A percentile compares a stretch with the other conserved stretches of the same genome.
Evolutionary conservation across 2,797 vertebrate species (phyloP).

Genomic region (Acanthurus lineatus): DNA sequence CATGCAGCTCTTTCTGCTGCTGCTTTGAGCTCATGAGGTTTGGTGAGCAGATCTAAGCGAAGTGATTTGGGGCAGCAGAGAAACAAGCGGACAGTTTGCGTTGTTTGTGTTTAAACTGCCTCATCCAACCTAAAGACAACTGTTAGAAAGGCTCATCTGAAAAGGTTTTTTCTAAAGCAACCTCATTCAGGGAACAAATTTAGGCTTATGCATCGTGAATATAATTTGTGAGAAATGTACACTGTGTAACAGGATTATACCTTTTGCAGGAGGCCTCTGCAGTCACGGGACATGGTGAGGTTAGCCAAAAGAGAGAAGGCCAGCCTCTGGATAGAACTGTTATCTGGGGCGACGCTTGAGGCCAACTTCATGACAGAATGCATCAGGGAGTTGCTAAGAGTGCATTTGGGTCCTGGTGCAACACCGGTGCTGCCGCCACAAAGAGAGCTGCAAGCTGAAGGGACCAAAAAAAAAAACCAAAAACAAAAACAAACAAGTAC

Average conservation of each 20-base stretch:
- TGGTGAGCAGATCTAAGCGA: too few relatives aligned
- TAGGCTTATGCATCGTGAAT: neutral
- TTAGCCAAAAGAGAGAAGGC: slow-evolving; percentile 92
- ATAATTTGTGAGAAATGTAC: neutral
- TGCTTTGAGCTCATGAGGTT: too few relatives aligned
- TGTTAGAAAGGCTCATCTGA: neutral
- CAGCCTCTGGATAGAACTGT: slow-evolving; percentile 85
- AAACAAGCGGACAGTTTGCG: too few relatives aligned
- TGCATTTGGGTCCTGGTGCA: slow-evolving; percentile 78
- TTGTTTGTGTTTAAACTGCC: too few relatives aligned
- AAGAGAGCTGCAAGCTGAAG: slow-evolving; percentile 91
- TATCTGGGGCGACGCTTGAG: slow-evolving; percentile 86
- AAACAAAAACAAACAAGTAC: neutral
- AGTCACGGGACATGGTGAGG: slow-evolving; percentile 92
- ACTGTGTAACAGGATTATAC: slow-evolving; percentile 71
- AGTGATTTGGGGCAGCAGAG: too few relatives aligned
- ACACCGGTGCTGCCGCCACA: slow-evolving; percentile 81
- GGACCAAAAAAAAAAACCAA: neutral
- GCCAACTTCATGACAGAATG: slow-evolving; percentile 91
- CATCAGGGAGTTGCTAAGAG: slow-evolving; percentile 87
- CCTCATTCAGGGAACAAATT: neutral
- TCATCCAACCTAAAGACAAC: neutral
- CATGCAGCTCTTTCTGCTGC: too few relatives aligned
- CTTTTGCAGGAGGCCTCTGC: slow-evolving; percentile 93
- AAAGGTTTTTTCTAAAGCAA: neutral